Evolutionary conservation across 2,797 vertebrate genomes (phyloP), one percentile per base, ranked within the genome.

Genomic region (Pipistrellus nathusii): DNA sequence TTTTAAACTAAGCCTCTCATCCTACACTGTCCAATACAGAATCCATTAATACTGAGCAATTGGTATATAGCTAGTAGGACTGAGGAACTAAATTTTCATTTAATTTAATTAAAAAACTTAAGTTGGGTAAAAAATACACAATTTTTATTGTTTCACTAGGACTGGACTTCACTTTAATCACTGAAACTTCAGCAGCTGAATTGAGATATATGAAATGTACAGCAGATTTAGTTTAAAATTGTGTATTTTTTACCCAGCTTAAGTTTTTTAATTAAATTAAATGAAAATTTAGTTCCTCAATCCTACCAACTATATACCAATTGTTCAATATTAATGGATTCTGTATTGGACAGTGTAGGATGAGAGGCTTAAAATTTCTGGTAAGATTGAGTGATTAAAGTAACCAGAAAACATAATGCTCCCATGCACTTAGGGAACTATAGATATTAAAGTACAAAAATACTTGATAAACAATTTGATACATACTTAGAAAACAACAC

Each of bases 391-490:
- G 32, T 20, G 1, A 75, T 46, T 18, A 62, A 41, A 51, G 20
- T 69, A 90, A 82, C 8, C 8, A 77, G 51, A 35, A 46, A 25
- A 18, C 23, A 27, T 48, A 32, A 32, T 68, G 44, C 3, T 27
- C 4, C 1, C 46, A 3, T 73, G 55, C 14, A 8, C 38, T 95
- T 69, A 38, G 5, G 9, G 21, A 48, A 62, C 13, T 27, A 27
- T 20, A 85, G 12, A 55, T 30, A 78, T 73, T 77, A 91, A 93
- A 91, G 23, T 59, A n/a, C 25, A 59, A 92, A 62, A 81, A 73
- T 77, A n/a, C 21, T 82, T 93, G 53, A 32, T 55, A 88, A 80
- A 35, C 35, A 48, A 44, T 44, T 88, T 30, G 8, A n/a, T 32
- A 51, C 21, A 75, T 57, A 20, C 46, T 86, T 59, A 59, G 27